Evolutionary conservation across 64 coral and sea anemone genomes (phyloP), one percentile per base, ranked within the genome.

Genomic region (Pocillopora verrucosa): DNA sequence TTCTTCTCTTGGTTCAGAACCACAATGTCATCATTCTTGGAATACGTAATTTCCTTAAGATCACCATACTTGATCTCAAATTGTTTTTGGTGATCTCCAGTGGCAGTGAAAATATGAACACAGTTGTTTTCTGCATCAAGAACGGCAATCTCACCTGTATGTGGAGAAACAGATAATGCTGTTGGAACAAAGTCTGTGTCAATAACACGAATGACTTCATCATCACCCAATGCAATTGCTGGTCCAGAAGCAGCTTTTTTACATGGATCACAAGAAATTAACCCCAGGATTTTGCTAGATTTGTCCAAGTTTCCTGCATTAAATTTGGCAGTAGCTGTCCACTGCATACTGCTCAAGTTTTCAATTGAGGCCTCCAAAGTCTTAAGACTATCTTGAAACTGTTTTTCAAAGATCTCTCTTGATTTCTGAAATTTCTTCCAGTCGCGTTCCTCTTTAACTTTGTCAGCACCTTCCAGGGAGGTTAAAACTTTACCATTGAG

Each of bases 61-160:
- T 83, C 34, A 12, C 62, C 80, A 83, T 65, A 83, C 65, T 67
- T 19, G 34, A 83, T 10, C 1, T 83, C 35, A 83, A 65, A 83
- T 61, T 83, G 58, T 30, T 67, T 83, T 36, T 83, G 61, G 9
- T 34, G 61, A 83, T 83, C 62, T 38, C 80, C 80, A 83, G 80
- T 16, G 19, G 80, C 34, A 61, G 80, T 83, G 10, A 68, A 67
- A 5, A 83, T 17, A 83, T 83, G 80, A 83, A 83, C 80, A 83
- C 61, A 7, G 10, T 41, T 83, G 22, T n/a, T 83, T 83, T 83
- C 80, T 67, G 61, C 80, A 83, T 83, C 80, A 65, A 83, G 80
- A 41, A 83, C 80, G n/a, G 80, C 62, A 83, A 83, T 65, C 35
- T 83, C 80, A 67, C 80, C 61, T 65, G 59, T 65, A 34, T 65